phyloP scores from a whole-genome alignment of 1,140 invertebrate genomes.

The Caerostris darwini region DNA sequence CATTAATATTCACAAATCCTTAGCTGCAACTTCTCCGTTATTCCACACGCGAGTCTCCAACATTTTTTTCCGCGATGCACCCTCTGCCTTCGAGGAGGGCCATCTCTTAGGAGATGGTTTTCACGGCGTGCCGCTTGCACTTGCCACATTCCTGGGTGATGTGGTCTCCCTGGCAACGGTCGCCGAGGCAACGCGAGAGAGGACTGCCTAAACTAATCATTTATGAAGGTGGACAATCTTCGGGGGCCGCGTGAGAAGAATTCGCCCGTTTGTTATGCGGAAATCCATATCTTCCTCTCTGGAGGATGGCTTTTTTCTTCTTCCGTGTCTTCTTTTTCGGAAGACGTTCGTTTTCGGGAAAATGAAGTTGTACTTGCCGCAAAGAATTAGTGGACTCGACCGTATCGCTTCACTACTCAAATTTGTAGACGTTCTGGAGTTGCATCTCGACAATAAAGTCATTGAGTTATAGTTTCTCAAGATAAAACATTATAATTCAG shows the following conservation, averaged over 20 bases:
- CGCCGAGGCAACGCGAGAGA: slow-evolving; percentile 57
- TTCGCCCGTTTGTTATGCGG: slow-evolving; percentile 29
- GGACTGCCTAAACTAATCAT: slow-evolving; percentile 74
- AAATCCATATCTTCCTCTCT: slow-evolving; percentile 35
- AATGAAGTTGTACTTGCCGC: too few species aligned
- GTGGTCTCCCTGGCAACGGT: slow-evolving; percentile 71
- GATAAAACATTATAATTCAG: too few species aligned
- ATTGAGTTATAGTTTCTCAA: too few species aligned
- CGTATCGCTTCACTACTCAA: too few species aligned
- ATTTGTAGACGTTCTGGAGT: too few species aligned
- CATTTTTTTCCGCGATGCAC: not conserved
- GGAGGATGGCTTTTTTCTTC: not conserved
- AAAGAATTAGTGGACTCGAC: too few species aligned
- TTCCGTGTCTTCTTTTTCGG: not conserved
- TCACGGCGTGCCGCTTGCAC: slow-evolving; percentile 53
- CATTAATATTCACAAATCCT: too few species aligned
- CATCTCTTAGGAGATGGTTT: slow-evolving; percentile 34
- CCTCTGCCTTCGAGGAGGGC: not conserved
- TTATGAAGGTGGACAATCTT: slow-evolving; percentile 74
- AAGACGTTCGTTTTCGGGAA: not conserved
- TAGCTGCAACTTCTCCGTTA: not conserved
- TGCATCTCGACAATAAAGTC: too few species aligned
- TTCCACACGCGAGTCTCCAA: not conserved
- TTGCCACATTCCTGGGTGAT: slow-evolving; percentile 56
- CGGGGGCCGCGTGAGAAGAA: slow-evolving; percentile 60